Conservation (phyloP, 2,888 invertebrate species). For the Himalopsyche tibetana region DNA sequence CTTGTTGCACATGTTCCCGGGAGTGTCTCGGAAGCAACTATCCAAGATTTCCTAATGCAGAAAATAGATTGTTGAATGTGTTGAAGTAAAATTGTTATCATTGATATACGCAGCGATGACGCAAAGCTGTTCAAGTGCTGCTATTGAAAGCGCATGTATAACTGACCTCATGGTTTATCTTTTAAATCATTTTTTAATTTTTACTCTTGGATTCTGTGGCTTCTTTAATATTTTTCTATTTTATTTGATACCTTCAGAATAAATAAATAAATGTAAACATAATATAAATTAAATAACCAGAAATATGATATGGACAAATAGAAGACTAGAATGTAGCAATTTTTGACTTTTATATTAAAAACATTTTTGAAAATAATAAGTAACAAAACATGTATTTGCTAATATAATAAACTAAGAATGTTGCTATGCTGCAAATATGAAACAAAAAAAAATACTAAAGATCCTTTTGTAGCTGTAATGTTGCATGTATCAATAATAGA, state of each 20-base stretch:
- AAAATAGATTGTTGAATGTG: too few species aligned
- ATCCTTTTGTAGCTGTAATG: slow-evolving; percentile 30
- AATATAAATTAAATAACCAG: background rate
- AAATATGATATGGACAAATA: slow-evolving; percentile 38
- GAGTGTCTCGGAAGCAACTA: too few species aligned
- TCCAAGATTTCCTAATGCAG: too few species aligned
- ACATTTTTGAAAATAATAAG: slow-evolving; percentile 16
- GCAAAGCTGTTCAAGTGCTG: too few species aligned
- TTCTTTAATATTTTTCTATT: background rate
- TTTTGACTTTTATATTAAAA: slow-evolving; percentile 50
- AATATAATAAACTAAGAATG: slow-evolving; percentile 2
- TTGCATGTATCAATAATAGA: slow-evolving; percentile 30
- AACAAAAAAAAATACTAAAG: slow-evolving; percentile 11
- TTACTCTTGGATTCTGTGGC: background rate
- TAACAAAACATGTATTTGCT: slow-evolving; percentile 16
- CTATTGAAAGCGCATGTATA: too few species aligned
- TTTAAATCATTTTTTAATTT: too few species aligned
- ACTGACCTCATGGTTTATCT: too few species aligned
- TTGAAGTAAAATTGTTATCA: too few species aligned
- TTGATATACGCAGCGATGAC: too few species aligned
- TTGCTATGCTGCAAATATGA: slow-evolving; percentile 28
- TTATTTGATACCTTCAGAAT: background rate
- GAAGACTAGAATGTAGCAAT: slow-evolving; percentile 46
- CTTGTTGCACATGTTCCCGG: too few species aligned
- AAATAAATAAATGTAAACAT: slow-evolving; percentile 2